Percentiles rank a stretch among this genome's conserved stretches.
Conservation (phyloP, 2,888 invertebrate genomes). For the Cacoxenus indagator region DNA sequence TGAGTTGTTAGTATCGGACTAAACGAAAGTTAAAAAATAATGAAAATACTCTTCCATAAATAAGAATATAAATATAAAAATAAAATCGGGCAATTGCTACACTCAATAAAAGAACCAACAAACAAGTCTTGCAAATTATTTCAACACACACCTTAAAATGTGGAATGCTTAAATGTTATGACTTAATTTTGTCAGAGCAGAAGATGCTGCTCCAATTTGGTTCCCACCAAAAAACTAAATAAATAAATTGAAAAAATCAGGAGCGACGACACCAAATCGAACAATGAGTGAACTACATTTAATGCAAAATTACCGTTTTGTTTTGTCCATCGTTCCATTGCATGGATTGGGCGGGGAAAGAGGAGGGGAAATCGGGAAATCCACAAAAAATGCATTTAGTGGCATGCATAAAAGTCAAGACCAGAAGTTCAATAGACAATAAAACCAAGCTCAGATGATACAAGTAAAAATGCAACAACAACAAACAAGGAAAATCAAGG, state of each 20-base stretch:
- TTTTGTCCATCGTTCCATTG: constrained; percentile 15
- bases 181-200: not conserved
- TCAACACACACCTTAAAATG: not conserved
- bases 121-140: not conserved
- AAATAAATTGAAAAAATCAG: not conserved
- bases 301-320: constrained; percentile 47
- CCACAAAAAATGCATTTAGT: constrained; percentile 21
- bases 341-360: constrained; percentile 2
- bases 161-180: not conserved
- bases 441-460: not conserved
- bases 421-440: constrained; percentile 41
- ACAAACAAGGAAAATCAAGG: constrained; percentile 31
- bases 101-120: not conserved
- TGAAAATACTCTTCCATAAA: not conserved
- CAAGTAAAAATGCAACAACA: constrained; percentile 11
- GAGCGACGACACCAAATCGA: not conserved
- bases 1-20: not conserved
- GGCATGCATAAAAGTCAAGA: constrained; percentile 32
- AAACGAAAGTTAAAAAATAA: not conserved
- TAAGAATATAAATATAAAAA: not conserved
- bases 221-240: not conserved
- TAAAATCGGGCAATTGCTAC: not conserved
- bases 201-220: constrained; percentile 17
- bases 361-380: constrained; percentile 34
- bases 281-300: constrained; percentile 47